These are phyloP conservation scores for Cephus sareptanus DNA, from an alignment of 2,888 invertebrate species.

Conservation along the genomic window DNA sequence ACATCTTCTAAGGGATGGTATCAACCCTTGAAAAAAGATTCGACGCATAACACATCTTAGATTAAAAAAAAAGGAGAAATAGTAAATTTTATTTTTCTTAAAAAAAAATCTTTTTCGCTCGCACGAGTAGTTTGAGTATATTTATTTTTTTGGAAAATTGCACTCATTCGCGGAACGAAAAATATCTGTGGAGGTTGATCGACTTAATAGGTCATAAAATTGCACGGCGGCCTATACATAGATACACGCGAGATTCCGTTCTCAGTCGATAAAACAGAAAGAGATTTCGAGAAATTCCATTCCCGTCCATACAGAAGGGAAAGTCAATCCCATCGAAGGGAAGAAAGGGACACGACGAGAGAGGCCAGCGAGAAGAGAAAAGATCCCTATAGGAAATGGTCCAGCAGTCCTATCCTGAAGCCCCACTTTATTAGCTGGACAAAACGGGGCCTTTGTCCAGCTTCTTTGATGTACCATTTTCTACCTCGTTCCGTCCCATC, in stretches of 20 bases:
- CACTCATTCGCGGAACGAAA: neutral
- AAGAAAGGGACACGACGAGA: no score
- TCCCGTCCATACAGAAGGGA: neutral
- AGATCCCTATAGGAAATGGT: neutral
- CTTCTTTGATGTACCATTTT: conserved; percentile 42
- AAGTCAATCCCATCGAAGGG: neutral
- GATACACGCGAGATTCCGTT: neutral
- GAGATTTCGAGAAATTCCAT: neutral
- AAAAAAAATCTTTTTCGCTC: neutral
- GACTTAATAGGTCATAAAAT: neutral
- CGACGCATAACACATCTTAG: neutral
- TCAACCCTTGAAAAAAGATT: neutral
- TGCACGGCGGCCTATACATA: neutral
- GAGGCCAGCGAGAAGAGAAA: neutral
- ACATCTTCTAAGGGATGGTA: neutral
- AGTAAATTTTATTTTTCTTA: neutral
- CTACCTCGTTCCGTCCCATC: conserved; percentile 41
- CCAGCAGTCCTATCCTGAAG: neutral
- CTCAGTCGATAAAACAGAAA: neutral
- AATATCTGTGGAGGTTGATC: neutral
- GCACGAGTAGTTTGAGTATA: no score
- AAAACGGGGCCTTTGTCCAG: conserved; percentile 17
- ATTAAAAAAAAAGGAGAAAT: neutral
- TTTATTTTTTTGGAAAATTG: no score
- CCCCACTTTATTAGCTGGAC: conserved; percentile 7